Base-by-base conservation (phyloP, 2,888 invertebrate genomes). In the Agapostemon virescens region DNA sequence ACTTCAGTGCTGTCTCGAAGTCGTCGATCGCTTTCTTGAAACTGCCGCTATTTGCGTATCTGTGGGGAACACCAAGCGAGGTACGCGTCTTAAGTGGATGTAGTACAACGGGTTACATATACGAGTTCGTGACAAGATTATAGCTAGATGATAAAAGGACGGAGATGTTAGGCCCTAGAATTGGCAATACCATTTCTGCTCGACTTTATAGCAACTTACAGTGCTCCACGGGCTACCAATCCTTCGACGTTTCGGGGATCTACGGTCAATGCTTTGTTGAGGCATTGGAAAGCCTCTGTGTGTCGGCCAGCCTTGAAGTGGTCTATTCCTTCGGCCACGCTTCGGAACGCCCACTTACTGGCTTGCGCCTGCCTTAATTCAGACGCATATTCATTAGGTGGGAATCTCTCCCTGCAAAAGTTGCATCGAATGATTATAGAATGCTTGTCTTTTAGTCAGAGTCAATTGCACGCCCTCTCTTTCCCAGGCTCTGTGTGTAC, bases 21-120 rank as follows among this genome's bases (percentile, higher is more conserved):
- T 99, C 98, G 88, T 97, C 97, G 85, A 98, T 97, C 0, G 98
- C 98, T 92, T 97, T 97, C 88, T 97, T 96, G 93, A 98, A 98
- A 89, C 97, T 98, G 84, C 98, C 98, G 91, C 97, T 97, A 92
- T 98, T 98, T 17, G 98, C 98, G 92, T 97, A 95, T 82, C 95
- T 95, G 88, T 23, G 78, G 72, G 17, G 64, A 38, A 30, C 11
- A 26, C 20, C 15, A 40, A 20, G 17, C 26, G 26, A 36, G 13
- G 38, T 52, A 36, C 36, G 23, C 36, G n/a, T 23, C 38, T 20
- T 45, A 11, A 71, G 30, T 42, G 23, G 15, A 11, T 1, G n/a
- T 49, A 11, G 11, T 49, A n/a, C 11, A 49, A n/a, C 1, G n/a
- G n/a, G 11, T n/a, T 9, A 49, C 11, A 11, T 11, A 2, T 49